These are phyloP conservation scores for Meteorus sp. DNA, from an alignment of 1,140 invertebrate genomes.

Conservation along the genomic window DNA sequence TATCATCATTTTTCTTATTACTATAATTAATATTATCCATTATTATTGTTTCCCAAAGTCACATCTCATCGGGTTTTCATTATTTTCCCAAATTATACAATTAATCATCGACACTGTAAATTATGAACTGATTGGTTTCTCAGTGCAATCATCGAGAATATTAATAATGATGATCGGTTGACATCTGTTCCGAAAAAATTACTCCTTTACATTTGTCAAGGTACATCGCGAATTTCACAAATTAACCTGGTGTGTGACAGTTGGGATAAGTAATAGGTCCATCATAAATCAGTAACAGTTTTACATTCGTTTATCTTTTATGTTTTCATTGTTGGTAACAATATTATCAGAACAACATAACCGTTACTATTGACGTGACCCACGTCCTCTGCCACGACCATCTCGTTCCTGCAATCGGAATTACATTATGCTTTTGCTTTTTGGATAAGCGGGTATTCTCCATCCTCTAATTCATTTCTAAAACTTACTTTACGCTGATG, in stretches of 20 bases:
- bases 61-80: background rate
- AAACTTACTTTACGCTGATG: constrained; percentile 57
- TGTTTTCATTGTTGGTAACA: constrained; percentile 35
- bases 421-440: background rate
- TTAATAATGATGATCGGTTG: background rate
- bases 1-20: constrained; percentile 32
- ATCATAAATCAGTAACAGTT: too few species aligned
- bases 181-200: background rate
- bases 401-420: constrained; percentile 50
- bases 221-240: background rate
- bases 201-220: background rate
- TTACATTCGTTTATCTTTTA: too few species aligned
- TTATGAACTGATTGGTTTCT: background rate
- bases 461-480: too few species aligned
- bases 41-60: constrained; percentile 14
- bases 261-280: constrained; percentile 2
- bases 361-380: constrained; percentile 52
- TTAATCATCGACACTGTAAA: too few species aligned
- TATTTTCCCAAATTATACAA: background rate
- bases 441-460: too few species aligned
- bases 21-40: background rate
- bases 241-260: background rate
- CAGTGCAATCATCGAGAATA: background rate
- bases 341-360: constrained; percentile 34
- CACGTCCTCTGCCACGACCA: constrained; percentile 46